These are phyloP conservation scores for Syrphus vitripennis DNA, from an alignment of 2,888 invertebrate species.

Conservation along the genomic window DNA sequence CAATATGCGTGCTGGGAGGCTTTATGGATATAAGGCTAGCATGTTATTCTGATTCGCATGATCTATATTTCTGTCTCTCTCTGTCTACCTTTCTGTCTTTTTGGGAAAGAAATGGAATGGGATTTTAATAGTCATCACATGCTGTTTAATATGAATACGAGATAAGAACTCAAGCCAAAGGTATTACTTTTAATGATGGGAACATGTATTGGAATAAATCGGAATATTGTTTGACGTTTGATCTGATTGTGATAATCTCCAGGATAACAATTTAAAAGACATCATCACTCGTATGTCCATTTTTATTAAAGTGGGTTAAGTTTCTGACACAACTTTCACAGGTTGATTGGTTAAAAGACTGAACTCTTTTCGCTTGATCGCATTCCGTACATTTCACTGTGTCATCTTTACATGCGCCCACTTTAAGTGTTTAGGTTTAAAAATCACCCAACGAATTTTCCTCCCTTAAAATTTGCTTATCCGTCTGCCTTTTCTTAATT, in stretches of 20 bases:
- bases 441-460: too few species aligned
- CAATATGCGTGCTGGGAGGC: constrained; percentile 18
- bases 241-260: neutral
- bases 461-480: too few species aligned
- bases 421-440: too few species aligned
- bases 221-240: neutral
- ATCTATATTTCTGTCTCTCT: neutral
- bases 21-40: constrained; percentile 14
- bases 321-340: too few species aligned
- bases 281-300: too few species aligned
- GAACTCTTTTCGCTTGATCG: too few species aligned
- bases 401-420: too few species aligned
- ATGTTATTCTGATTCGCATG: neutral
- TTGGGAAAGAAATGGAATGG: neutral
- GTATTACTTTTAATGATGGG: constrained; percentile 1
- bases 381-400: too few species aligned
- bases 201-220: neutral
- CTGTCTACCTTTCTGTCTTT: neutral
- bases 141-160: neutral
- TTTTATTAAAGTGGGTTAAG: too few species aligned
- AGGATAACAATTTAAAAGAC: neutral
- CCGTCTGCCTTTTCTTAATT: too few species aligned
- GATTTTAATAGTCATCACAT: constrained; percentile 20
- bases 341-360: too few species aligned
- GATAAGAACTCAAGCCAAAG: neutral